Conservation (phyloP, 2,888 invertebrate species). For the Opisthograptis luteolata region DNA sequence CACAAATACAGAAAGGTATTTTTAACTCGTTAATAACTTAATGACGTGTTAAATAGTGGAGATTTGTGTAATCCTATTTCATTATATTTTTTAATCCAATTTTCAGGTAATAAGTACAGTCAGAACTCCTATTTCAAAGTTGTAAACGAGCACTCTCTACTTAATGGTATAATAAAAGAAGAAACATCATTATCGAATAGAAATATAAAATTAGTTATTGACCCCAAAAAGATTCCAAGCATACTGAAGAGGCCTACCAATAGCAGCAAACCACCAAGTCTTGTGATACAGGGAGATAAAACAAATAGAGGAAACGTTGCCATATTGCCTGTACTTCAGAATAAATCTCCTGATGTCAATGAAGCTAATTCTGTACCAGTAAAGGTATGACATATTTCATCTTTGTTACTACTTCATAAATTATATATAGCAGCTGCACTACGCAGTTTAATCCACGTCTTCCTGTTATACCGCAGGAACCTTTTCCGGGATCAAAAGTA, state of each 20-base stretch:
- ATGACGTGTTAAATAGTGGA: too few relatives aligned
- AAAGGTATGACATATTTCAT: conserved; percentile 52
- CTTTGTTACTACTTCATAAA: too few relatives aligned
- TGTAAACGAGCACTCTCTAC: conserved; percentile 65
- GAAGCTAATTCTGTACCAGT: conserved; percentile 41
- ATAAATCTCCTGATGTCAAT: conserved; percentile 45
- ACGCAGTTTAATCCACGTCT: too few relatives aligned
- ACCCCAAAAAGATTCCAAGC: conserved; percentile 62
- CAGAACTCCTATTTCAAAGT: conserved; percentile 71
- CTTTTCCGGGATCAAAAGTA: too few relatives aligned
- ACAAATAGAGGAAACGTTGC: conserved; percentile 61
- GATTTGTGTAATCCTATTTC: not conserved
- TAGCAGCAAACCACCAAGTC: conserved; percentile 42
- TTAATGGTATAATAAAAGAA: conserved; percentile 44
- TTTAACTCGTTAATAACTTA: not conserved
- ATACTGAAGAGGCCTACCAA: conserved; percentile 56
- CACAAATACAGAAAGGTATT: conserved; percentile 48
- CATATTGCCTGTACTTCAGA: conserved; percentile 57
- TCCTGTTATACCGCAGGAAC: too few relatives aligned
- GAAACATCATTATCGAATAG: conserved; percentile 48
- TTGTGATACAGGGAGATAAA: conserved; percentile 58
- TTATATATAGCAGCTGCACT: too few relatives aligned
- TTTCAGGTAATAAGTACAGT: conserved; percentile 57
- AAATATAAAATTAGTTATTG: conserved; percentile 54
- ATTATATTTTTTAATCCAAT: not conserved